Evolutionary conservation across 2,797 vertebrate genomes (phyloP).

Genomic region (Simalia tracyae): DNA sequence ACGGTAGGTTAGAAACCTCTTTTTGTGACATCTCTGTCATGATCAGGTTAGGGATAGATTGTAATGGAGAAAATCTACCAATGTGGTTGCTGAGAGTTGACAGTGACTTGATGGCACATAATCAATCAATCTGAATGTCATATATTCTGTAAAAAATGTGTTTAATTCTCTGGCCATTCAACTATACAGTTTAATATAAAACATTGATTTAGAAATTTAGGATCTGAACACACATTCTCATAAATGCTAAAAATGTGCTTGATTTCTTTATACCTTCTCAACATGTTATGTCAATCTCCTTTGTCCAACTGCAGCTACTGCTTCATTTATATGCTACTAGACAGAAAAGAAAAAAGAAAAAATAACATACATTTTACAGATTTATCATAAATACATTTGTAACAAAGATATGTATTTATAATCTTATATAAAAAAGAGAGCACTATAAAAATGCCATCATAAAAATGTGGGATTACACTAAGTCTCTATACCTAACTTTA

Average conservation of each 20-base stretch:
- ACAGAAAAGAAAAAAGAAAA: not conserved
- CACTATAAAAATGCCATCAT: not conserved
- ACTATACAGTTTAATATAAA: not conserved
- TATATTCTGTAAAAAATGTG: not conserved
- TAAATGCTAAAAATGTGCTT: too few relatives aligned
- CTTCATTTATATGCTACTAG: too few relatives aligned
- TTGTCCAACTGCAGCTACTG: too few relatives aligned
- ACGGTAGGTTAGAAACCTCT: not conserved
- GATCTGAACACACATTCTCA: too few relatives aligned
- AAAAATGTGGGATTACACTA: not conserved
- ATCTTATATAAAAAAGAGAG: not conserved
- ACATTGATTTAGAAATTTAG: not conserved
- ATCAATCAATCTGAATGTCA: not conserved
- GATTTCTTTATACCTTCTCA: too few relatives aligned
- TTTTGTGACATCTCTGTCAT: not conserved
- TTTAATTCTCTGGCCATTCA: not conserved
- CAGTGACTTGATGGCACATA: not conserved
- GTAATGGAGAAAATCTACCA: not conserved
- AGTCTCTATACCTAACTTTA: not conserved
- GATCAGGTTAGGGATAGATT: not conserved
- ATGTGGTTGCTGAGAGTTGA: not conserved
- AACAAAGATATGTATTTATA: not conserved
- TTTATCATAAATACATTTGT: not conserved
- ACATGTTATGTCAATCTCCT: too few relatives aligned
- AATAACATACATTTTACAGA: not conserved